These are phyloP conservation scores for Talpa occidentalis DNA, from an alignment of 2,113 vertebrate genomes.

Conservation along the genomic window DNA sequence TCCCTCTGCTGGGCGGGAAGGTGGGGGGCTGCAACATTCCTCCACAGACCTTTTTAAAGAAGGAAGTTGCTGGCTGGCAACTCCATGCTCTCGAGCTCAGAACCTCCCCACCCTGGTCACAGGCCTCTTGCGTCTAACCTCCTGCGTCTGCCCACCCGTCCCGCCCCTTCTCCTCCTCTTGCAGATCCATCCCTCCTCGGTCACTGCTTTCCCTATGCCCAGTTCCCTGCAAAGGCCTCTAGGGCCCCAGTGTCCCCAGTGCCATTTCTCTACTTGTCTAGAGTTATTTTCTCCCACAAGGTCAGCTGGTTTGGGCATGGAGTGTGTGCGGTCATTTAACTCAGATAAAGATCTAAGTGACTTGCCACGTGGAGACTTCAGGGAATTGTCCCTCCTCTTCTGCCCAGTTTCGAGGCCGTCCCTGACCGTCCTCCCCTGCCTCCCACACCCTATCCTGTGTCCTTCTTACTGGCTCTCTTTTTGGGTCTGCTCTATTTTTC, in stretches of 20 bases:
- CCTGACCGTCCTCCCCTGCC: neutral
- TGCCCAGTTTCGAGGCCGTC: neutral
- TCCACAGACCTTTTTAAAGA: neutral
- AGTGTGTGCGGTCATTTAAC: too few relatives aligned
- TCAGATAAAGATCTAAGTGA: neutral
- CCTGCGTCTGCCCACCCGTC: rapidly evolving
- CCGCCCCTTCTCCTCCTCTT: neutral
- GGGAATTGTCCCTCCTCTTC: neutral
- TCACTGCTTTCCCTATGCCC: rapidly evolving
- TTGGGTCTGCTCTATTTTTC: neutral
- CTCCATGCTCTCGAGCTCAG: neutral
- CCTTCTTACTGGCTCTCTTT: neutral
- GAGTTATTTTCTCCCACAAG: neutral
- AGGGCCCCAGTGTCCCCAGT: neutral
- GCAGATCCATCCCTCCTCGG: neutral
- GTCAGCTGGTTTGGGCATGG: neutral
- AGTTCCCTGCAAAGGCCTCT: neutral
- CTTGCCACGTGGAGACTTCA: neutral
- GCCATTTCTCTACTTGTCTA: too few relatives aligned
- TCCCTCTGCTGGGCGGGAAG: neutral
- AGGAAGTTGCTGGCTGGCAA: too few relatives aligned
- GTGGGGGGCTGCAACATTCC: too few relatives aligned
- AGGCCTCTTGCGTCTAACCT: too few relatives aligned
- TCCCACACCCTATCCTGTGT: neutral
- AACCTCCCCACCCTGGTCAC: rapidly evolving